Conservation (phyloP, 2,113 vertebrate species). For the Choloepus hoffmanni region DNA sequence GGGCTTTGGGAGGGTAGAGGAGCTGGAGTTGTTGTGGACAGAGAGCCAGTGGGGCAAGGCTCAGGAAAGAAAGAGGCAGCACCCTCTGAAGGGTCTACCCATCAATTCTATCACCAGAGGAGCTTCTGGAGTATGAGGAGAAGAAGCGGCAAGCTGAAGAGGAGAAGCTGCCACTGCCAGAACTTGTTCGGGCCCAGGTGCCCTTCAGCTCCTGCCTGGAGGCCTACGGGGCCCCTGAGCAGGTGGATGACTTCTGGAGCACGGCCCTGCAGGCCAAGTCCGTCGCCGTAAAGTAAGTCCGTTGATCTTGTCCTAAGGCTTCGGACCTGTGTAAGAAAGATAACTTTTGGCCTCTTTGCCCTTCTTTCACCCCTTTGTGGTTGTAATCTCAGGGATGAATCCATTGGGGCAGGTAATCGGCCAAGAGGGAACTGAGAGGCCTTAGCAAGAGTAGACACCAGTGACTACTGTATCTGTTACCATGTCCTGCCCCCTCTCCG, state of each 20-base stretch:
- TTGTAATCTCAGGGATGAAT: not conserved
- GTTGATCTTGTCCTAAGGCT: not conserved
- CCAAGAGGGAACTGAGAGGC: not conserved
- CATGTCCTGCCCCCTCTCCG: not conserved
- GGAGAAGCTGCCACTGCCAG: constrained; percentile 90
- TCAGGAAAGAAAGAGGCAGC: not conserved
- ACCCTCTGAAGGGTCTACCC: not conserved
- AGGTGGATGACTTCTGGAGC: constrained; percentile 99
- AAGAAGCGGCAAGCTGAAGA: constrained; percentile 94
- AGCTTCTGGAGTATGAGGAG: constrained; percentile 95
- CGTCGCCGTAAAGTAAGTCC: constrained; percentile 96
- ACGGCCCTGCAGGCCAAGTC: constrained; percentile 98
- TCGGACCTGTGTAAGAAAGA: not conserved
- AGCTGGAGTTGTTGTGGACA: not conserved
- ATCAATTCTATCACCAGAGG: constrained; percentile 87
- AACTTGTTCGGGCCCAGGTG: constrained; percentile 94
- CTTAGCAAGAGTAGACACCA: not conserved
- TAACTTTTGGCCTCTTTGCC: not conserved
- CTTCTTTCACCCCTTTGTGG: not conserved
- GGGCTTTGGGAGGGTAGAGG: not conserved
- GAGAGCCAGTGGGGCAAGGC: not conserved
- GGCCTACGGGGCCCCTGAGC: constrained; percentile 95
- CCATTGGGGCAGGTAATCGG: not conserved
- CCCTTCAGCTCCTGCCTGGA: constrained; percentile 97
- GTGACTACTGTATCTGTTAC: not conserved